Base-by-base conservation (phyloP, 2,888 invertebrate genomes). In the Platycheirus albimanus region DNA sequence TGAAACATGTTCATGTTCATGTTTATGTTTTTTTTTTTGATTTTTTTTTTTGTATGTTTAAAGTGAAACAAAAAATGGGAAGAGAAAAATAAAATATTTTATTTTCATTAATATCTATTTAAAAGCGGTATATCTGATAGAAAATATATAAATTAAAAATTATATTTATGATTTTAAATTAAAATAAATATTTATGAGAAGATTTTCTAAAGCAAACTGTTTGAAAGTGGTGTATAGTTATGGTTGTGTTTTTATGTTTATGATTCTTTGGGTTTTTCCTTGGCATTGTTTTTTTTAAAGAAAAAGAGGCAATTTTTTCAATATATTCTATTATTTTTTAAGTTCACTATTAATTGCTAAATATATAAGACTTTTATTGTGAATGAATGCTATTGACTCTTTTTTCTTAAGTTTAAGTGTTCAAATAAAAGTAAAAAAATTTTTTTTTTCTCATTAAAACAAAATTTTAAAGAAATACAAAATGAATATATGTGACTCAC, bases 401-500 rank as follows among this genome's bases (percentile, higher is more conserved):
- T 41, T 41, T 41, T 41, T 41, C n/a, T n/a, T n/a, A n/a, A 13
- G 0, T 41, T 3, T 49, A n/a, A n/a, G n/a, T n/a, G n/a, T n/a
- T n/a, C n/a, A n/a, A n/a, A n/a, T n/a, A n/a, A n/a, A n/a, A n/a
- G n/a, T 61, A n/a, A 43, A 43, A 61, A n/a, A 2, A 61, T 36
- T 52, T 7, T 49, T 69, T 5, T 24, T 41, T 28, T 41, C 13
- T 15, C 13, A 17, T 3, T 51, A 71, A 66, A 67, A 19, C 15
- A 41, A n/a, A 78, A 24, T 30, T 28, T 10, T 41, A 58, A 7
- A 38, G 8, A 71, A 72, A 71, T 74, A n/a, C 38, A 72, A 52
- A 66, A 80, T n/a, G n/a, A 47, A 85, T 70, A 75, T 43, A 7
- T 15, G 63, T 85, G 85, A 90, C 94, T 92, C 93, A 96, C 96